Conservation (phyloP, 2,113 vertebrate species). For the Chaenogobius annularis region DNA sequence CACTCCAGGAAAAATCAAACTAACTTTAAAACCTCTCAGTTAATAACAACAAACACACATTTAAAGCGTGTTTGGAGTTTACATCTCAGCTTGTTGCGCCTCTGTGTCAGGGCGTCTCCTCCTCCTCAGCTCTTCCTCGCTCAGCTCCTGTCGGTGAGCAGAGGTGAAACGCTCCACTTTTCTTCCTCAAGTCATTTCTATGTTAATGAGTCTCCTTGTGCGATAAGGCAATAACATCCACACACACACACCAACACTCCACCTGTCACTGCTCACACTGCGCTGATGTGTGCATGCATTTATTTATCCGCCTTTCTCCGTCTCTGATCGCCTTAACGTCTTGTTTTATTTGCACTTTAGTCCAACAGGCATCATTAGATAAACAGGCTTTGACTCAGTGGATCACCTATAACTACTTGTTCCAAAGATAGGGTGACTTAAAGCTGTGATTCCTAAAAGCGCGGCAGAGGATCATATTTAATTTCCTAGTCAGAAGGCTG, state of each 20-base stretch:
- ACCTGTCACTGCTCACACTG: constrained; percentile 57
- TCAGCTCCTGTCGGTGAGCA: constrained; percentile 49
- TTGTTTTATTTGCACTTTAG: constrained; percentile 22
- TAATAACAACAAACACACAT: background rate
- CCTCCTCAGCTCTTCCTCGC: constrained; percentile 25
- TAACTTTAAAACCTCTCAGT: background rate
- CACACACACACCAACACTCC: constrained; percentile 40
- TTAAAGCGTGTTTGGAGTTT: background rate
- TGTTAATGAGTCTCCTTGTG: constrained; percentile 80
- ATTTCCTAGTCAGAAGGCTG: too few relatives aligned
- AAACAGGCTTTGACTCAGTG: constrained; percentile 7
- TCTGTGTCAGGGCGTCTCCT: background rate
- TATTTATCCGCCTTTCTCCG: constrained; percentile 55
- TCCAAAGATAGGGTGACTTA: background rate
- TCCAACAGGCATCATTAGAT: constrained; percentile 4
- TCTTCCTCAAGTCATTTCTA: constrained; percentile 82
- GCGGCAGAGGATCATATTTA: background rate
- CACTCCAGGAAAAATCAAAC: background rate
- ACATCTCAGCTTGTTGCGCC: constrained; percentile 13
- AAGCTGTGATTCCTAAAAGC: background rate
- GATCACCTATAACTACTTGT: constrained; percentile 7
- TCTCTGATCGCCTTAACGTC: constrained; percentile 29
- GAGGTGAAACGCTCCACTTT: constrained; percentile 67
- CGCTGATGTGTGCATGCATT: constrained; percentile 69
- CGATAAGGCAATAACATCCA: constrained; percentile 74